phyloP scores from a whole-genome alignment of 2,113 vertebrate species.

The Regulus satrapa region DNA sequence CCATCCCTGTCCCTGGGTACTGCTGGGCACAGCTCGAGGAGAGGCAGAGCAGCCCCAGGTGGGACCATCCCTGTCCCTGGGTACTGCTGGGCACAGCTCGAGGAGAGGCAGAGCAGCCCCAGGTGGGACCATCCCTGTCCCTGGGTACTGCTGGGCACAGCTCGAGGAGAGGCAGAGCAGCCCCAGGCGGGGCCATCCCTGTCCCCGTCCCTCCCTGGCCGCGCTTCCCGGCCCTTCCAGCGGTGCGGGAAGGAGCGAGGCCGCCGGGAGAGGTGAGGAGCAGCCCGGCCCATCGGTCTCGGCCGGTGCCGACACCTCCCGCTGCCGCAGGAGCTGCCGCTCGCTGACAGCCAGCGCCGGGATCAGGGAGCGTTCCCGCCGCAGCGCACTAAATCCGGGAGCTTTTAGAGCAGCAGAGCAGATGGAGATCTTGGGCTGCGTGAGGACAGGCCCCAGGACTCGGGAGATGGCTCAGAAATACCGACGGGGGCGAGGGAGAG shows the following conservation, averaged over 20 bases:
- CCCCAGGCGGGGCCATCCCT: neutral
- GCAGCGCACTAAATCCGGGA: neutral
- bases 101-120: neutral
- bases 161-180: neutral
- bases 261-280: neutral
- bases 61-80: neutral
- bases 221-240: neutral
- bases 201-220: neutral
- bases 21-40: no score
- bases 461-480: conserved; percentile 28
- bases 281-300: neutral
- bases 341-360: neutral
- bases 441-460: conserved; percentile 39
- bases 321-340: neutral
- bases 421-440: conserved; percentile 50
- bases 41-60: neutral
- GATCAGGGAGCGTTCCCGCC: neutral
- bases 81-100: no score
- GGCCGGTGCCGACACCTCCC: fast-evolving
- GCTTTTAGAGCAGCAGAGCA: conserved; percentile 22
- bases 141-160: no score
- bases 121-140: neutral
- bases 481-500: neutral
- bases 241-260: neutral
- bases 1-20: neutral